A percentile compares a stretch with the other conserved stretches of the same genome.
These are phyloP conservation scores for Eospalax fontanierii DNA, from an alignment of 2,797 vertebrate species.

Conservation along the genomic window DNA sequence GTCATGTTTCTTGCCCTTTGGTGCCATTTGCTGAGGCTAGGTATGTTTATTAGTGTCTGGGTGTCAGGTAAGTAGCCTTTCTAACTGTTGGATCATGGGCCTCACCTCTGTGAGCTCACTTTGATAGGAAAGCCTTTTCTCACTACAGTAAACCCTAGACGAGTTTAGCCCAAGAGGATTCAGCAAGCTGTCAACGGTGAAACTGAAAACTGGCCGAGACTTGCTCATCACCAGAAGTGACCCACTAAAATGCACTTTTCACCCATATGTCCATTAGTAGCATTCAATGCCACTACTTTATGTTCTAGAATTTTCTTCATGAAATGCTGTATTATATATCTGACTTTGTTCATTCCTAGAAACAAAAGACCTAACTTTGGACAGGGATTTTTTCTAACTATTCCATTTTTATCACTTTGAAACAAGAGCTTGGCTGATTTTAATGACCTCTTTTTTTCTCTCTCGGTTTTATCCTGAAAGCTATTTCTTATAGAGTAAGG, in stretches of 20 bases:
- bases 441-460: slow-evolving; percentile 74
- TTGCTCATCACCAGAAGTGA: neutral
- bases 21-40: neutral
- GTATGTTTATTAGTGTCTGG: neutral
- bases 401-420: slow-evolving; percentile 84
- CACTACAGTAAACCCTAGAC: neutral
- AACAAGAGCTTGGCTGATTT: slow-evolving; percentile 85
- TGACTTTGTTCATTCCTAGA: slow-evolving; percentile 78
- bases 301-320: slow-evolving; percentile 68
- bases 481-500: slow-evolving; percentile 82
- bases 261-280: neutral
- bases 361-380: slow-evolving; percentile 60
- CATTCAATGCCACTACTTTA: neutral
- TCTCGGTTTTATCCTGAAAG: slow-evolving; percentile 81
- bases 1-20: neutral
- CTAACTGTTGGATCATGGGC: neutral
- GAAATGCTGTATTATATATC: slow-evolving; percentile 68
- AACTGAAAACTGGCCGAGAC: neutral
- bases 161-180: neutral
- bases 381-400: slow-evolving; percentile 68
- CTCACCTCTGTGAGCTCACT: neutral
- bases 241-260: neutral
- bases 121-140: neutral
- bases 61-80: neutral
- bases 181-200: neutral